Conservation (phyloP, 2,888 invertebrate species). For the Drosophila formosana region DNA sequence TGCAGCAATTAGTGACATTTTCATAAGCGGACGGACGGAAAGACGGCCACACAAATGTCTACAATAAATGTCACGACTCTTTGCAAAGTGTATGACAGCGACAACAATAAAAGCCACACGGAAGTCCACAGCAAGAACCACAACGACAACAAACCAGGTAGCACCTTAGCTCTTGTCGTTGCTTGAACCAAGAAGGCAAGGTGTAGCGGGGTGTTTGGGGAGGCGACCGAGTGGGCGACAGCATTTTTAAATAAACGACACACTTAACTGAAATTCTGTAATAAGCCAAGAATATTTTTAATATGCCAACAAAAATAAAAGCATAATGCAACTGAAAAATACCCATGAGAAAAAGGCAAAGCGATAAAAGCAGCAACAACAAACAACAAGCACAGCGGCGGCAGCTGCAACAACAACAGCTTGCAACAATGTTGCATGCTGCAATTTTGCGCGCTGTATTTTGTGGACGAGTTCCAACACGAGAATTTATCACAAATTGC, state of each 20-base stretch:
- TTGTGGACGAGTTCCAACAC: conserved; percentile 68
- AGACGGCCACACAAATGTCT: not conserved
- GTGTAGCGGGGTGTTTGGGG: not conserved
- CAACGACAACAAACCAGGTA: conserved; percentile 19
- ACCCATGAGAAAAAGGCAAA: conserved; percentile 1
- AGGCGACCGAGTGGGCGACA: conserved; percentile 20
- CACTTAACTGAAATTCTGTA: conserved; percentile 61
- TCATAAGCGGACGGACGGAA: not conserved
- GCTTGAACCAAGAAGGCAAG: not conserved
- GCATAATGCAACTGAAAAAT: conserved; percentile 4
- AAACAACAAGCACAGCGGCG: conserved; percentile 13
- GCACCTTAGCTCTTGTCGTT: conserved; percentile 36
- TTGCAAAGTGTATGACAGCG: not conserved
- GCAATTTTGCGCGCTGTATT: conserved; percentile 49
- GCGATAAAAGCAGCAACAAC: conserved; percentile 14
- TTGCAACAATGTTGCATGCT: conserved; percentile 49
- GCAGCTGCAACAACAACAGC: conserved; percentile 13
- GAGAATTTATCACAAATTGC: conserved; percentile 54
- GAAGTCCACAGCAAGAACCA: conserved; percentile 9
- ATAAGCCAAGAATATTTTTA: conserved; percentile 70
- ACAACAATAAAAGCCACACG: conserved; percentile 21
- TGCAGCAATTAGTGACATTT: not conserved
- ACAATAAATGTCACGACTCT: not conserved
- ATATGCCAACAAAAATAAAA: conserved; percentile 33
- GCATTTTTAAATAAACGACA: conserved; percentile 62